Base-by-base conservation (phyloP, 2,888 invertebrate species). In the Globia sparganii region DNA sequence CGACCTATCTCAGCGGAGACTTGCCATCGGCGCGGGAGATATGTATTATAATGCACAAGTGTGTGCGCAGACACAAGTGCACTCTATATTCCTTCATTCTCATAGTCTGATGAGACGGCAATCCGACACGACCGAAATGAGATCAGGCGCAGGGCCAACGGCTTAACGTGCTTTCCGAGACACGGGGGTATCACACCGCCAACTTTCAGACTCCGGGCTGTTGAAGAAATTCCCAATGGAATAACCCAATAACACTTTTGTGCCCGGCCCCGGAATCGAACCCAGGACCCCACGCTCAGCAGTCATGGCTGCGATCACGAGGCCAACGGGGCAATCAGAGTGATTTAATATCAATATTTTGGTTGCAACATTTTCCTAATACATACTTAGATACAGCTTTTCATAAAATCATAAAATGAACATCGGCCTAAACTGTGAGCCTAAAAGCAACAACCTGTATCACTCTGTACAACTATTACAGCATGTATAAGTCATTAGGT, bases 401-500 rank as follows among this genome's bases (percentile, higher is more conserved):
- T 13, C 31, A n/a, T 18, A 25, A 31, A 40, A 49, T 18, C n/a
- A n/a, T 43, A 75, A 49, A 43, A 56, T 37, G 15, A 28, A 9
- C 3, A 25, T 34, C 34, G 25, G 34, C 6, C 31, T 25, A 64
- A 31, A 46, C 34, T 53, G 6, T 8, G 1, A 21, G 40, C 40
- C 2, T 28, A 53, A 66, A 61, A 77, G 21, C 43, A 53, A 53
- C 43, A 49, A 79, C 28, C 58, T 66, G 49, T 65, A 46, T 9
- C 31, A 25, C n/a, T 62, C 28, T 4, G 6, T 40, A 78, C 28
- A n/a, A 15, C 34, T 73, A 31, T 46, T n/a, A 66, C 58, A 34
- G 56, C n/a, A 68, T 53, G 73, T 69, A 68, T 61, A 77, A 71
- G 65, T 67, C 83, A 76, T 83, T 79, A 85, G 40, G 37, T 64